Evolutionary conservation across 2,113 vertebrate species (phyloP).

Genomic region (Chroicocephalus ridibundus): DNA sequence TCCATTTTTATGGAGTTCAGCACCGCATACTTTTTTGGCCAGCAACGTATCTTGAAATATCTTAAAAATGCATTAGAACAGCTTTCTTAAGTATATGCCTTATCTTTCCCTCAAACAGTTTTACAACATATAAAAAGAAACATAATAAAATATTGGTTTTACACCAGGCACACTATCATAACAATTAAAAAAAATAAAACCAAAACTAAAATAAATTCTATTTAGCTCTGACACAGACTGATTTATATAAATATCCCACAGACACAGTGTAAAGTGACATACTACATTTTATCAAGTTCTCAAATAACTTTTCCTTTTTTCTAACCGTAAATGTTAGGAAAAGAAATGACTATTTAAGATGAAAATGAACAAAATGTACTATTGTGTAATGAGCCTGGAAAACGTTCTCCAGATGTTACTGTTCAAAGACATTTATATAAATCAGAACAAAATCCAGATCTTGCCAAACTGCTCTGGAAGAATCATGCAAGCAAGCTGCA

Average conservation of each 20-base stretch:
- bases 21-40: not conserved
- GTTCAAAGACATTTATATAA: conserved; percentile 51
- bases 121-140: not conserved
- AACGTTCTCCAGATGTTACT: conserved; percentile 47
- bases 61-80: not conserved
- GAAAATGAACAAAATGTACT: conserved; percentile 60
- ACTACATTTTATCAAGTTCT: not conserved
- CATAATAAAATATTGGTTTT: not conserved
- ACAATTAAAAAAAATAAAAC: not conserved
- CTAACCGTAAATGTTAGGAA: not conserved
- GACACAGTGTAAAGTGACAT: not conserved
- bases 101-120: not conserved
- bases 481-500: not conserved
- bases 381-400: conserved; percentile 41
- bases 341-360: conserved; percentile 28
- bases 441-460: conserved; percentile 23
- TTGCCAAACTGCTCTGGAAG: conserved; percentile 43
- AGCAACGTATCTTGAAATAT: not conserved
- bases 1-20: not conserved
- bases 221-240: not conserved
- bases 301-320: not conserved
- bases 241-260: not conserved
- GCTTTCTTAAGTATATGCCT: not conserved
- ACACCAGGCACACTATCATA: not conserved
- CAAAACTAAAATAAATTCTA: not conserved